phyloP scores from a whole-genome alignment of 2,113 vertebrate genomes.

The Sorex araneus region DNA sequence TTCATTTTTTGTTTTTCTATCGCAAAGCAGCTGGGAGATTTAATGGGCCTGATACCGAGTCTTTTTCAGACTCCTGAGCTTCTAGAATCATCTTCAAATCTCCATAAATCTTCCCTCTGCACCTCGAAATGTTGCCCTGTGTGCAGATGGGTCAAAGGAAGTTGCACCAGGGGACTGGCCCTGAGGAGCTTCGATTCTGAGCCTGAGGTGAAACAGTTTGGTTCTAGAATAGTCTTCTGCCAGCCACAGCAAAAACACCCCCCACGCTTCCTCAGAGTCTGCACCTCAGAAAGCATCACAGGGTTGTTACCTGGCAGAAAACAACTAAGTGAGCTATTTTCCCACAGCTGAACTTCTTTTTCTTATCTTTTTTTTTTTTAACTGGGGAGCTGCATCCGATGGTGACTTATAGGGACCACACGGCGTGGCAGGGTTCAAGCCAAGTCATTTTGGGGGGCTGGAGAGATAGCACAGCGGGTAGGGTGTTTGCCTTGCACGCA shows the following conservation, averaged over 20 bases:
- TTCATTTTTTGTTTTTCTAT: neutral
- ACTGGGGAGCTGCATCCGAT: too few species aligned
- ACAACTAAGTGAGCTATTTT: neutral
- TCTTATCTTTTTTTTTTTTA: too few species aligned
- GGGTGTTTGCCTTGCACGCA: too few species aligned
- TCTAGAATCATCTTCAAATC: neutral
- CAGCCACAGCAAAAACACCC: neutral
- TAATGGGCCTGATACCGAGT: constrained; percentile 17
- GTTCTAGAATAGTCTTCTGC: neutral
- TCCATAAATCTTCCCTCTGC: neutral
- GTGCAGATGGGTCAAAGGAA: neutral
- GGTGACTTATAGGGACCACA: too few species aligned
- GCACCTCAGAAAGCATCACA: neutral
- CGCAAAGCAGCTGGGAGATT: constrained; percentile 7
- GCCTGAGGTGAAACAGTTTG: neutral
- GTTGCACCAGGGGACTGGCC: too few species aligned
- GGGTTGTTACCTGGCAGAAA: neutral
- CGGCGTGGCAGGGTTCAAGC: too few species aligned
- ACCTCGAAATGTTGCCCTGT: neutral
- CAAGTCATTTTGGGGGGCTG: too few species aligned
- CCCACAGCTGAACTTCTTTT: neutral
- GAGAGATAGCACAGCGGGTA: too few species aligned
- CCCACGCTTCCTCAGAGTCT: neutral
- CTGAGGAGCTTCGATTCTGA: neutral
- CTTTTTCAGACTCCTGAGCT: neutral